Conservation (phyloP, 2,113 vertebrate genomes). For the Mohoua ochrocephala region DNA sequence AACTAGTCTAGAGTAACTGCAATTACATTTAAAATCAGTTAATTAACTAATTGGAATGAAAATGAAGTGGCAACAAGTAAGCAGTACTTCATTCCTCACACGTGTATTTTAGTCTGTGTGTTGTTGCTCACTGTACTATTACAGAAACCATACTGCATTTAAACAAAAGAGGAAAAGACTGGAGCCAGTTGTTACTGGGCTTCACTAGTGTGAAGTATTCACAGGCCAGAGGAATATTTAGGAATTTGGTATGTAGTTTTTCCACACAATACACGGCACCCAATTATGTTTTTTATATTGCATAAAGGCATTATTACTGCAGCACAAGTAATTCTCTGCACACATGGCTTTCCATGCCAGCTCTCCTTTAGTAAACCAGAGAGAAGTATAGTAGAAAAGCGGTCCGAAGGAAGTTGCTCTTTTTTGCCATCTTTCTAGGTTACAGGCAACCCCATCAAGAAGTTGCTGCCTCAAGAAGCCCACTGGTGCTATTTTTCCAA, state of each 20-base stretch:
- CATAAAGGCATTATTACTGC: not conserved
- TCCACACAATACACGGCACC: not conserved
- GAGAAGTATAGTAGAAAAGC: not conserved
- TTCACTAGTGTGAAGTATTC: not conserved
- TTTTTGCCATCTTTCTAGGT: not conserved
- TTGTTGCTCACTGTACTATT: not conserved
- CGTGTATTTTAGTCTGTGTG: not conserved
- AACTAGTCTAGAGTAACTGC: not conserved
- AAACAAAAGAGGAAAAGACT: not conserved
- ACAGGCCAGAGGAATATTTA: not conserved
- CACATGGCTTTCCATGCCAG: not conserved
- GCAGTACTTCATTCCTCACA: not conserved
- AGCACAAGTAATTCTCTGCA: not conserved
- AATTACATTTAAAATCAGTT: not conserved
- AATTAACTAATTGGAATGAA: not conserved
- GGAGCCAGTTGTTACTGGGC: not conserved
- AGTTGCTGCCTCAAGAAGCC: not conserved
- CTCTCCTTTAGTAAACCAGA: not conserved
- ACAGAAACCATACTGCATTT: not conserved
- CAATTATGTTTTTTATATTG: not conserved
- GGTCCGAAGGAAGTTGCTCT: not conserved
- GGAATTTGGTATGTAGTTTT: not conserved
- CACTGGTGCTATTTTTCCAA: not conserved
- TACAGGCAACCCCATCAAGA: not conserved
- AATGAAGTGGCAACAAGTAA: not conserved